These are phyloP conservation scores for Austrofundulus limnaeus DNA, from an alignment of 2,113 vertebrate species.

Conservation along the genomic window DNA sequence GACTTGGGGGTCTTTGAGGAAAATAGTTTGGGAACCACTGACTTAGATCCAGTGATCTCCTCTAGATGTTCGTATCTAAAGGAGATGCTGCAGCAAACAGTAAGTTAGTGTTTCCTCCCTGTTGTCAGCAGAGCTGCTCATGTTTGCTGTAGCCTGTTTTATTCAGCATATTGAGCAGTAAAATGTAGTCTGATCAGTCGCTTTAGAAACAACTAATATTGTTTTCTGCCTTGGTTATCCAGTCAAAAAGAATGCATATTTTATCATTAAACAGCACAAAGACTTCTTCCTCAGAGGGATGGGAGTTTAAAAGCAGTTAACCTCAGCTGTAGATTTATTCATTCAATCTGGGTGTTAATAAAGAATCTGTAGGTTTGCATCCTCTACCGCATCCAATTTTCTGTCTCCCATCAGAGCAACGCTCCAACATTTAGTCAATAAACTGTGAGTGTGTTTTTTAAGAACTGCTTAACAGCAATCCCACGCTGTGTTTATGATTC, in stretches of 20 bases:
- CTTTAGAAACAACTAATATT: too few species aligned
- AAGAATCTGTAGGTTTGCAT: conserved; percentile 33
- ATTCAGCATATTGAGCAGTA: not conserved
- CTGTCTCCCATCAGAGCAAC: conserved; percentile 26
- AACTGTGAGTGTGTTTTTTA: conserved; percentile 63
- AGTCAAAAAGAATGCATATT: not conserved
- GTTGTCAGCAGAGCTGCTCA: not conserved
- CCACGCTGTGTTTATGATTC: conserved; percentile 66
- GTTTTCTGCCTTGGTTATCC: not conserved
- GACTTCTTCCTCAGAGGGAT: not conserved
- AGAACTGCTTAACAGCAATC: conserved; percentile 60
- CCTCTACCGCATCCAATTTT: conserved; percentile 9
- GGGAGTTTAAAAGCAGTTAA: conserved; percentile 14
- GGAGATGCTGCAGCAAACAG: not conserved
- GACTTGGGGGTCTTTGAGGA: too few species aligned
- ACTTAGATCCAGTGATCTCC: too few species aligned
- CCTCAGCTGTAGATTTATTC: conserved; percentile 16
- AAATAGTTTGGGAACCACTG: too few species aligned
- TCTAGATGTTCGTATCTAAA: not conserved
- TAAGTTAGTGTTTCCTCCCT: not conserved
- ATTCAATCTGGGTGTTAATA: conserved; percentile 18
- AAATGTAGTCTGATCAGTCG: not conserved
- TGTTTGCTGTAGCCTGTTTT: not conserved
- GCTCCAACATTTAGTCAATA: conserved; percentile 59
- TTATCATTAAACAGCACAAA: too few species aligned